Evolutionary conservation across 2,797 vertebrate genomes (phyloP).

Genomic region (Melanotaenia parkinsoni): DNA sequence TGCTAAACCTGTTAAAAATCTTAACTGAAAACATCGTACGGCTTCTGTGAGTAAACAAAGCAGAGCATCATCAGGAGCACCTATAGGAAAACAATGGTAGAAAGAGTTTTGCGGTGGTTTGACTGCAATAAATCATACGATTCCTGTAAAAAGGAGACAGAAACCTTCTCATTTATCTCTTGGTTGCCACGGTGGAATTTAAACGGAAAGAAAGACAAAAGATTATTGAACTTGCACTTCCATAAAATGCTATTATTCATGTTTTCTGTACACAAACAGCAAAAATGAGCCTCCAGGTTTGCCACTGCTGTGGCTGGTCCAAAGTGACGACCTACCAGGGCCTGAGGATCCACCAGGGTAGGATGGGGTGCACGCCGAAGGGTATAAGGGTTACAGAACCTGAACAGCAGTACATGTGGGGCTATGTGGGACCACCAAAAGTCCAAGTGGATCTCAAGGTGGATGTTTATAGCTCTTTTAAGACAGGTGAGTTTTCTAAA

Average conservation of each 20-base stretch:
- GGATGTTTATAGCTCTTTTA: not conserved
- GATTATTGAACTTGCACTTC: not conserved
- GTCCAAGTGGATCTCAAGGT: not conserved
- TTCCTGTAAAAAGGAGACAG: too few relatives aligned
- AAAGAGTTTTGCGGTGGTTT: too few relatives aligned
- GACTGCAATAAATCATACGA: too few relatives aligned
- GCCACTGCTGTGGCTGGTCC: conserved; percentile 45
- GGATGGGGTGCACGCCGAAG: conserved; percentile 11
- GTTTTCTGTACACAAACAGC: not conserved
- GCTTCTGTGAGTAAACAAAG: too few relatives aligned
- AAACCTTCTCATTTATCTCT: too few relatives aligned
- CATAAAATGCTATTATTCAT: not conserved
- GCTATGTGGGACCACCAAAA: not conserved
- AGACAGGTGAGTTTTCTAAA: conserved; percentile 18
- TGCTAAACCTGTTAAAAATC: too few relatives aligned
- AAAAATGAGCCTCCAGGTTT: conserved; percentile 35
- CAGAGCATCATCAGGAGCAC: too few relatives aligned
- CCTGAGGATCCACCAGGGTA: conserved; percentile 56
- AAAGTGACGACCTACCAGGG: conserved; percentile 44
- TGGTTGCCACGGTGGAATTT: too few relatives aligned
- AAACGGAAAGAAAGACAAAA: too few relatives aligned
- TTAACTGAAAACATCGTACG: too few relatives aligned
- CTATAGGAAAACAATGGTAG: too few relatives aligned
- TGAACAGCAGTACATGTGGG: conserved; percentile 2
- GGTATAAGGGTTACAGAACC: not conserved